Evolutionary conservation across 2,113 vertebrate species (phyloP).

Genomic region (Scatophagus argus): DNA sequence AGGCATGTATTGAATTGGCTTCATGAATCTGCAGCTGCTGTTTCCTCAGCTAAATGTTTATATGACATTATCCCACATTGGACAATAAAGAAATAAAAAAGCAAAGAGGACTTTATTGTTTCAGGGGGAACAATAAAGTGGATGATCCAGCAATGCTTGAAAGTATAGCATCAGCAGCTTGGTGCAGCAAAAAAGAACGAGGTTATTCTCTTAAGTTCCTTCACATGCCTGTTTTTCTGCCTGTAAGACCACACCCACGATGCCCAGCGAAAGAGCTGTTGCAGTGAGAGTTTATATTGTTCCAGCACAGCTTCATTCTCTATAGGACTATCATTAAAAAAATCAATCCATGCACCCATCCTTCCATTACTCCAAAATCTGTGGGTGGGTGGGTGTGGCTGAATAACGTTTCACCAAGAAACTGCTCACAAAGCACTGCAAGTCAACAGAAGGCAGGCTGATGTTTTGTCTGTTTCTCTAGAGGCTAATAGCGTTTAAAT

Average conservation of each 20-base stretch:
- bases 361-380: slow-evolving; percentile 7
- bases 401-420: slow-evolving; percentile 18
- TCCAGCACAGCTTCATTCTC: slow-evolving; percentile 18
- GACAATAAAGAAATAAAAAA: slow-evolving; percentile 18
- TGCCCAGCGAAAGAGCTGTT: slow-evolving; percentile 14
- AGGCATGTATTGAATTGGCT: slow-evolving; percentile 5
- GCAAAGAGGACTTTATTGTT: slow-evolving; percentile 33
- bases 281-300: slow-evolving; percentile 27
- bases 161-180: slow-evolving; percentile 65
- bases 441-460: not conserved
- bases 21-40: slow-evolving; percentile 22
- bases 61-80: slow-evolving; percentile 10
- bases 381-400: slow-evolving; percentile 36
- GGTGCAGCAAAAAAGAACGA: slow-evolving; percentile 43
- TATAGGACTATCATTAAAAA: slow-evolving; percentile 1
- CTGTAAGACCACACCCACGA: slow-evolving; percentile 43
- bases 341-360: slow-evolving; percentile 28
- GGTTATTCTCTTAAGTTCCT: slow-evolving; percentile 51
- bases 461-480: not conserved
- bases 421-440: slow-evolving; percentile 20
- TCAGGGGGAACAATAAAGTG: slow-evolving; percentile 55
- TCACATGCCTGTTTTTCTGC: slow-evolving; percentile 41
- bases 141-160: slow-evolving; percentile 58
- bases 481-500: slow-evolving; percentile 24
- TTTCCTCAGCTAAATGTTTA: slow-evolving; percentile 13